Evolutionary conservation across 2,113 vertebrate species (phyloP).

Genomic region (Corapipo altera): DNA sequence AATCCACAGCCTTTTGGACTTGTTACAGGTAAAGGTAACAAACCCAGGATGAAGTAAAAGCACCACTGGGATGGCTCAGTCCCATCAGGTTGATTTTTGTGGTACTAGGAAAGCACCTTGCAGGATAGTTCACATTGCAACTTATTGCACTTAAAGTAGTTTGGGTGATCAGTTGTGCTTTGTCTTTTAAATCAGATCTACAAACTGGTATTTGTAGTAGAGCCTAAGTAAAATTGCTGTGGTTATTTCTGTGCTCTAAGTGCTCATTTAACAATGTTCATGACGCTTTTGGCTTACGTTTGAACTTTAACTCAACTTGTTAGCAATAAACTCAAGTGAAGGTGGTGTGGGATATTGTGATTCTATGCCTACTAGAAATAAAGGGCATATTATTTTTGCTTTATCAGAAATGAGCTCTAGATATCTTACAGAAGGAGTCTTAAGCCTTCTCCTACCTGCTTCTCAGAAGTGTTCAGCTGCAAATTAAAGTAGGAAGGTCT

Average conservation of each 20-base stretch:
- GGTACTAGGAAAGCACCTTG: neutral
- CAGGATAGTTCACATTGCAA: neutral
- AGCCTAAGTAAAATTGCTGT: neutral
- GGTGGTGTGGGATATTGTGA: neutral
- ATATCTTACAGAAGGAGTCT: neutral
- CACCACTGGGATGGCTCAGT: neutral
- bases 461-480: neutral
- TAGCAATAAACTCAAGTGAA: neutral
- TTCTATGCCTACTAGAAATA: neutral
- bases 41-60: neutral
- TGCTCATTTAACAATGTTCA: neutral
- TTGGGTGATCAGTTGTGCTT: neutral
- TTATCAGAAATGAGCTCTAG: neutral
- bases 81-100: neutral
- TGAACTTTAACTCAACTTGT: neutral
- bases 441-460: neutral
- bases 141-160: neutral
- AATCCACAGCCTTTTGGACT: neutral
- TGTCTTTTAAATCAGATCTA: neutral
- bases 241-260: neutral
- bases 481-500: neutral
- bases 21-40: neutral
- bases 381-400: neutral
- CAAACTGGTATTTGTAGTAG: neutral
- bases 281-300: neutral